These are phyloP conservation scores for Siderastrea siderea DNA, from an alignment of 92 coral and sea anemone species.

Conservation along the genomic window DNA sequence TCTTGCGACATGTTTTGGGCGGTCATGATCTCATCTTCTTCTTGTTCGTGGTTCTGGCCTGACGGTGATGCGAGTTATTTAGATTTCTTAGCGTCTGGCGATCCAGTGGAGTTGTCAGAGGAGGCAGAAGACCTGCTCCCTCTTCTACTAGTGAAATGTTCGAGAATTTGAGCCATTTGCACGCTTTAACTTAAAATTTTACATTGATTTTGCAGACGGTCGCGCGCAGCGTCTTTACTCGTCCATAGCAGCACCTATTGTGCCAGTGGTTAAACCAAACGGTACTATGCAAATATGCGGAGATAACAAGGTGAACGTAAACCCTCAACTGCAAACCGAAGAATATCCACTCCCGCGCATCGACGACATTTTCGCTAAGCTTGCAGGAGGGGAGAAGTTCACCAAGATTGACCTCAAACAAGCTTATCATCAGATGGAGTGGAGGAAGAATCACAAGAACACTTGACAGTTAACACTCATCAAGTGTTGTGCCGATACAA, in stretches of 20 bases:
- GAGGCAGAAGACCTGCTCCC: too few species aligned
- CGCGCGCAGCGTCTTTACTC: too few species aligned
- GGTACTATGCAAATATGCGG: slow-evolving; percentile 64
- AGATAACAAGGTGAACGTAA: slow-evolving; percentile 65
- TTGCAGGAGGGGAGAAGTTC: slow-evolving; percentile 57
- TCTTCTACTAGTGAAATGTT: too few species aligned
- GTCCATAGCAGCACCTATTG: slow-evolving; percentile 61
- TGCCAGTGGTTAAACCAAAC: slow-evolving; percentile 49
- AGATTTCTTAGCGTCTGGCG: too few species aligned
- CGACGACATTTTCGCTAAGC: slow-evolving; percentile 67
- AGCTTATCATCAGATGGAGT: slow-evolving; percentile 74
- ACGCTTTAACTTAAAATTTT: too few species aligned
- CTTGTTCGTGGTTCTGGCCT: too few species aligned
- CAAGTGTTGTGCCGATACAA: slow-evolving; percentile 67
- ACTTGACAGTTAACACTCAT: slow-evolving; percentile 71
- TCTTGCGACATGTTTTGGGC: too few species aligned
- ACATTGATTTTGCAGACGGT: too few species aligned
- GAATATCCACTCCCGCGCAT: slow-evolving; percentile 66
- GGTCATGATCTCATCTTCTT: too few species aligned
- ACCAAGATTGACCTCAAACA: slow-evolving; percentile 57
- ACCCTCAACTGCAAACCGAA: slow-evolving; percentile 61
- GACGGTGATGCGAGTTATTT: too few species aligned
- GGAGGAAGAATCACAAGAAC: slow-evolving; percentile 58
- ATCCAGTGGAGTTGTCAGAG: too few species aligned
- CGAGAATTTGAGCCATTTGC: too few species aligned